These are phyloP conservation scores for Hyla sarda DNA, from an alignment of 2,113 vertebrate species.

Conservation along the genomic window DNA sequence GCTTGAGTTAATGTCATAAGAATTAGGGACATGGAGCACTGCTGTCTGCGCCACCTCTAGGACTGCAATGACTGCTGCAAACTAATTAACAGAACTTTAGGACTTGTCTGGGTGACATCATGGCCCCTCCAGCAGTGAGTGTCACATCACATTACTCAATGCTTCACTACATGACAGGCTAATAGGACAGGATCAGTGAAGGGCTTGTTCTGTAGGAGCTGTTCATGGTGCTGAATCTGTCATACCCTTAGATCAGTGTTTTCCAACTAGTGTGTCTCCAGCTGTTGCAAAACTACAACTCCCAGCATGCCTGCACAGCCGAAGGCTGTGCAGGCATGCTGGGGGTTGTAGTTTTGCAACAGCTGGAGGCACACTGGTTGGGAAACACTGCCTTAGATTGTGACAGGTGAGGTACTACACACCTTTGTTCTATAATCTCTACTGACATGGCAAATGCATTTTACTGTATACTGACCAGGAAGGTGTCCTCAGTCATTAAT, in stretches of 20 bases:
- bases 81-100: slow-evolving; percentile 34
- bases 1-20: background rate
- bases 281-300: too few species aligned
- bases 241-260: background rate
- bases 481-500: background rate
- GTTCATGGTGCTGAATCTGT: slow-evolving; percentile 35
- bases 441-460: background rate
- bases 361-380: too few species aligned
- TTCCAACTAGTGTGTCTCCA: too few species aligned
- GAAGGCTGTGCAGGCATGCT: too few species aligned
- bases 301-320: too few species aligned
- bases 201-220: background rate
- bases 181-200: slow-evolving; percentile 2
- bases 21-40: background rate
- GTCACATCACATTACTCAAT: slow-evolving; percentile 12
- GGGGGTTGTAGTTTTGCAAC: too few species aligned
- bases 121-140: slow-evolving; percentile 11
- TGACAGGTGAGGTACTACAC: background rate
- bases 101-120: slow-evolving; percentile 16
- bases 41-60: background rate
- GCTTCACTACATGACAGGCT: background rate
- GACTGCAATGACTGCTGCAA: background rate
- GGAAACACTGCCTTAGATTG: too few species aligned
- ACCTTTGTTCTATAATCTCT: background rate
- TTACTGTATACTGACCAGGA: background rate